A percentile compares a stretch with the other conserved stretches of the same genome.
Evolutionary conservation across 2,888 invertebrate genomes (phyloP).

Genomic region (Bombylius discolor): DNA sequence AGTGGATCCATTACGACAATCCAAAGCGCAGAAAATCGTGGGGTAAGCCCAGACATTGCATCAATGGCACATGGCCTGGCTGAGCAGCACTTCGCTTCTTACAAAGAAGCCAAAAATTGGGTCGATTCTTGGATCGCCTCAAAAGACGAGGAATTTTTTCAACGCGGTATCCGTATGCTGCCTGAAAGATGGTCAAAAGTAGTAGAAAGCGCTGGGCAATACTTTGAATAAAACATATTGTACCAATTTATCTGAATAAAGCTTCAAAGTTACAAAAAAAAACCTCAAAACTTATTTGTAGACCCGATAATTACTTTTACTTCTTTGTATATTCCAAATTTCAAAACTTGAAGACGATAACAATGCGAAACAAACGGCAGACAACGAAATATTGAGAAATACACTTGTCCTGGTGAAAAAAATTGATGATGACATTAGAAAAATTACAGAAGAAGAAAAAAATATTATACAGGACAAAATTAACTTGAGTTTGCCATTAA

Average conservation of each 20-base stretch:
- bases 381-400: too few relatives aligned
- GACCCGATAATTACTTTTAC: too few relatives aligned
- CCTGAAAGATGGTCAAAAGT: slow-evolving; percentile 15
- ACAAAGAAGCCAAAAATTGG: slow-evolving; percentile 10
- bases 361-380: too few relatives aligned
- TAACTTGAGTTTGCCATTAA: too few relatives aligned
- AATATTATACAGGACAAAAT: too few relatives aligned
- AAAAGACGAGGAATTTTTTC: slow-evolving; percentile 13
- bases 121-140: slow-evolving; percentile 10
- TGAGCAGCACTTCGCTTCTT: slow-evolving; percentile 14
- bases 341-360: too few relatives aligned
- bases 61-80: slow-evolving; percentile 6
- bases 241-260: background rate
- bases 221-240: slow-evolving; percentile 9
- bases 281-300: background rate
- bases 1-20: background rate
- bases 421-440: too few relatives aligned
- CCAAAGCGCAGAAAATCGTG: slow-evolving; percentile 1
- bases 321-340: too few relatives aligned
- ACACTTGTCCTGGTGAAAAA: too few relatives aligned
- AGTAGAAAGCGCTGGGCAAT: slow-evolving; percentile 15
- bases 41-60: slow-evolving; percentile 3
- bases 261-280: background rate
- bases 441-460: too few relatives aligned
- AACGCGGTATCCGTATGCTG: slow-evolving; percentile 11